phyloP scores from a whole-genome alignment of 2,113 vertebrate genomes.

The Cavia porcellus region DNA sequence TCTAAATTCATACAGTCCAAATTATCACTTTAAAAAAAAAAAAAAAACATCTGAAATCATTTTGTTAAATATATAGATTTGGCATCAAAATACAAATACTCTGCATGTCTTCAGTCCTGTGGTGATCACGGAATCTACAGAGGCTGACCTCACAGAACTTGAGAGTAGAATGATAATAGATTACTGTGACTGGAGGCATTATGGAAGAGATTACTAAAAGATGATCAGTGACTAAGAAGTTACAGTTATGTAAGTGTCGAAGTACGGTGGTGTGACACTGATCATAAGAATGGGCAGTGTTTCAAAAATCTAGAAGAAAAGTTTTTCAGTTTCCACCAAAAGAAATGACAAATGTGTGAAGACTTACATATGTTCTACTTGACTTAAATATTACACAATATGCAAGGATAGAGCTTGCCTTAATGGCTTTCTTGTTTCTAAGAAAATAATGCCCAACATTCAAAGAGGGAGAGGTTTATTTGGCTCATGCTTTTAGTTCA shows the following conservation, averaged over 20 bases:
- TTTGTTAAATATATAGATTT: too few relatives aligned
- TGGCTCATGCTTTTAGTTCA: background rate
- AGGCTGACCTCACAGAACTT: background rate
- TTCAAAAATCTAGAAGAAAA: background rate
- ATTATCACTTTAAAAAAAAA: background rate
- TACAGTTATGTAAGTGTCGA: background rate
- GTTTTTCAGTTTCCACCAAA: background rate
- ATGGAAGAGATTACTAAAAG: background rate
- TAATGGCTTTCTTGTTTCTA: background rate
- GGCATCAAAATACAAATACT: background rate
- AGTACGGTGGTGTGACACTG: background rate
- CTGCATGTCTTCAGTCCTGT: background rate
- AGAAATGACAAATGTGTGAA: background rate
- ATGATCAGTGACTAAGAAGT: background rate
- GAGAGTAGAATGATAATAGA: accelerated
- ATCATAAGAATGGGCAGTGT: background rate
- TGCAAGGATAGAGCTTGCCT: background rate
- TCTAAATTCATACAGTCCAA: background rate
- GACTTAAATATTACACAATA: background rate
- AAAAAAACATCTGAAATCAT: background rate
- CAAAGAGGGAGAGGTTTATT: background rate
- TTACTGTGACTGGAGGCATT: background rate
- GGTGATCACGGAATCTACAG: background rate
- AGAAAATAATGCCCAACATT: background rate
- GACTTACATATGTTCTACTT: background rate